These are phyloP conservation scores for Rafetus swinhoei DNA, from an alignment of 2,113 vertebrate species.

Conservation along the genomic window DNA sequence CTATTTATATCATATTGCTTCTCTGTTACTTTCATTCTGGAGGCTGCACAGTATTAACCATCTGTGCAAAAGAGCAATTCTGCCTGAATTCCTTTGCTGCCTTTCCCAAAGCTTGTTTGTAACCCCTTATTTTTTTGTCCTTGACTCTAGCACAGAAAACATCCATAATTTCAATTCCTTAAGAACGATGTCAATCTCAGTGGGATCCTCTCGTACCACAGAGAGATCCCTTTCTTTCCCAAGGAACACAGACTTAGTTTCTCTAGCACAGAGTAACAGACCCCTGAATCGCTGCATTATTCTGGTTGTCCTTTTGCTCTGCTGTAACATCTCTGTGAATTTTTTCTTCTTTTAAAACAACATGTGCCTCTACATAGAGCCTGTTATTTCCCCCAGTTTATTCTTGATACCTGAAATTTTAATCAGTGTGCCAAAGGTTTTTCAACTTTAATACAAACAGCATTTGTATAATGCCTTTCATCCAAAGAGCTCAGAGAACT, in stretches of 20 bases:
- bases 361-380: background rate
- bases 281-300: background rate
- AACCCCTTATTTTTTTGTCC: background rate
- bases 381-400: slow-evolving; percentile 52
- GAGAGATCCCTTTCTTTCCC: background rate
- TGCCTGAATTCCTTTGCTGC: background rate
- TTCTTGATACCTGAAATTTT: slow-evolving; percentile 9
- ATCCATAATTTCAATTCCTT: background rate
- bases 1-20: background rate
- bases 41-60: background rate
- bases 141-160: background rate
- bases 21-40: background rate
- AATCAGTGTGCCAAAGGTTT: slow-evolving; percentile 1
- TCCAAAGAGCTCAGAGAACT: slow-evolving; percentile 46
- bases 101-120: background rate
- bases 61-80: background rate
- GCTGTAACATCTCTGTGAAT: slow-evolving; percentile 1
- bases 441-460: slow-evolving; percentile 42
- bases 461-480: background rate
- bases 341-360: slow-evolving; percentile 64
- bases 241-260: background rate
- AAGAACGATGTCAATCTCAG: background rate
- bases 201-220: background rate
- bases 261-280: background rate
- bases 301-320: background rate